Evolutionary conservation across 1,140 invertebrate genomes (phyloP), one percentile per base, ranked within the genome.

Genomic region (Panagrolaimus sp.): DNA sequence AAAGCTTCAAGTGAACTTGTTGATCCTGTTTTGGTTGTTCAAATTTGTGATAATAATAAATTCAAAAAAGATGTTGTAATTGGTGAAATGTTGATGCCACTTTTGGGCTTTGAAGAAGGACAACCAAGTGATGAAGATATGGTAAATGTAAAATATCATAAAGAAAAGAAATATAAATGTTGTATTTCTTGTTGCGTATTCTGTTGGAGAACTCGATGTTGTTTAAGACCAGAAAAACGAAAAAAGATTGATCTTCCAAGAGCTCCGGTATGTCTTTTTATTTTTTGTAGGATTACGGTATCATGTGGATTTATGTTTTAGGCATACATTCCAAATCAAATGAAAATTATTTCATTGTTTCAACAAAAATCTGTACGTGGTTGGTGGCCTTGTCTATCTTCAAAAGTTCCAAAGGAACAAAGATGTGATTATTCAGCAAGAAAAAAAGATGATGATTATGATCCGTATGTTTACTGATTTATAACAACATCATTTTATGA

Each of bases 41-140:
- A 87, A 72, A 80, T 87, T 65, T 87, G 86, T 85, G 86, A 87
- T 73, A 87, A 87, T 75, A 86, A 87, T 73, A 85, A 85, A 69
- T 86, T 87, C 78, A 85, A 84, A 14, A 78, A 84, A 32, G 86
- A 87, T 80, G 83, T 84, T 62, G 85, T 85, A 73, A 73, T 87
- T 21, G 86, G 85, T 82, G 76, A 79, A 65, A 47, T 63, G 10
- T 48, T 43, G 10, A 24, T 74, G 17, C 67, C 78, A 65, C 58
- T 81, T 9, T 63, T 74, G 7, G 73, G 68, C 12, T 71, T 76
- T 45, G 73, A 74, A 63, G 74, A 71, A 74, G 17, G 38, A 44
- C 24, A 21, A 24, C 24, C 26, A 7, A 67, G 66, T 15, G 77
- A 79, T 17, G 77, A 79, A 14, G 84, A 85, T 69, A 71, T 79